These are phyloP conservation scores for Lepidurus arcticus DNA, from an alignment of 1,140 invertebrate species.

Conservation along the genomic window DNA sequence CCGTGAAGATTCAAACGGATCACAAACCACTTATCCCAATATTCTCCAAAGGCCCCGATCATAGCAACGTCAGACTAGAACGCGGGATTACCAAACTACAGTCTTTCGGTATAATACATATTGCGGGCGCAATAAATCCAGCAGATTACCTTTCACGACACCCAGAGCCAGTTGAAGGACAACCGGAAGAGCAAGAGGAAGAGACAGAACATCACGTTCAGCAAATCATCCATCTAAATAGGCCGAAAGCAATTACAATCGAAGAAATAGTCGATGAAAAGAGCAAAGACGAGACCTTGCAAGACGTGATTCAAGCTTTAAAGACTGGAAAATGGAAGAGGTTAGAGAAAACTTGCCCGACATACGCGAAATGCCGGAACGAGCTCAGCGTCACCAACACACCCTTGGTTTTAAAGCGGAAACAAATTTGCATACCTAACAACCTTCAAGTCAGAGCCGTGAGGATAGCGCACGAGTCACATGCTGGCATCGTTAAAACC, in stretches of 20 bases:
- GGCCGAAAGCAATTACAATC: neutral
- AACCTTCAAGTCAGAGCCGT: constrained; percentile 35
- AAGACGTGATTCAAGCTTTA: neutral
- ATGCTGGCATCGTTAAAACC: constrained; percentile 37
- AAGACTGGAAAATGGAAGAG: neutral
- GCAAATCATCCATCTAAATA: neutral
- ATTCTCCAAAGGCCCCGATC: neutral
- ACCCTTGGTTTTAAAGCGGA: constrained; percentile 35
- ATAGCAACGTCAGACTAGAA: constrained; percentile 7
- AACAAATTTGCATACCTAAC: constrained; percentile 36
- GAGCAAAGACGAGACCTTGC: neutral
- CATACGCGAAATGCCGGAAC: neutral
- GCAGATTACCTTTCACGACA: constrained; percentile 27
- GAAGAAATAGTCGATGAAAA: neutral
- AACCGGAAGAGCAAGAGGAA: neutral
- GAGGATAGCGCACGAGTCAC: constrained; percentile 36
- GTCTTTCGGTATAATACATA: neutral
- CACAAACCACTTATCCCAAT: constrained; percentile 27
- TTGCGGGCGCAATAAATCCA: constrained; percentile 11
- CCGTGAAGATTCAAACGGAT: neutral
- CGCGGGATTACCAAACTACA: neutral
- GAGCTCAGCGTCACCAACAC: neutral
- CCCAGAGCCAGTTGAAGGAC: neutral
- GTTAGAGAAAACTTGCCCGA: neutral
- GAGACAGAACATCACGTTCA: constrained; percentile 19